Evolutionary conservation across 2,113 vertebrate species (phyloP), one percentile per base, ranked within the genome.

Genomic region (Brevimyrus niger): DNA sequence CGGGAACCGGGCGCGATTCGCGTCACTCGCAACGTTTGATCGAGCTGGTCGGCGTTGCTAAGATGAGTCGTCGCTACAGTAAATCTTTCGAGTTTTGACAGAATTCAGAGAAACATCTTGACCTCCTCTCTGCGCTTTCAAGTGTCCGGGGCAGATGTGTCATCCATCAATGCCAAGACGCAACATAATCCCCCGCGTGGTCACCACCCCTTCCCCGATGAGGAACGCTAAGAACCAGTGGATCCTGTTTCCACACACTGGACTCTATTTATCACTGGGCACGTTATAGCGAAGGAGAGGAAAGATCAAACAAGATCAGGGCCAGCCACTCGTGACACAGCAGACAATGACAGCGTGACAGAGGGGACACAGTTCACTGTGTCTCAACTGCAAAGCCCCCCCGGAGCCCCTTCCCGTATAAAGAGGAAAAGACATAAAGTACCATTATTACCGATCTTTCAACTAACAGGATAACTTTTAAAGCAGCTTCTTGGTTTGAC

Each of bases 81-180:
- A 93, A 92, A 93, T 92, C 92, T 93, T 92, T 92, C 89, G 89
- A 92, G 92, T 90, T 93, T 19, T 35, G 90, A 94, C 92, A 92
- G 91, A 89, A 91, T 83, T 94, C 89, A 92, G 89, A 91, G 92
- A 76, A 89, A 90, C 92, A 90, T 93, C 92, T 91, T 94, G 93
- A 95, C 94, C 94, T 94, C 91, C 92, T 93, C 89, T 90, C 91
- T 92, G 94, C 91, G 93, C 93, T 95, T 93, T 95, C 92, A 94
- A 94, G 92, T 94, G 94, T 91, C 91, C 86, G 91, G 91, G 93
- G 93, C 94, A 94, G 93, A 95, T 94, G 94, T 89, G 90, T 92
- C 94, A 94, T 96, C 94, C 89, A 95, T 96, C 95, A 96, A 92
- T 95, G 93, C 93, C 61, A 93, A 91, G 93, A 93, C 92, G 91